Evolutionary conservation across 2,888 invertebrate species (phyloP).

Genomic region (Pseudococcus longispinus): DNA sequence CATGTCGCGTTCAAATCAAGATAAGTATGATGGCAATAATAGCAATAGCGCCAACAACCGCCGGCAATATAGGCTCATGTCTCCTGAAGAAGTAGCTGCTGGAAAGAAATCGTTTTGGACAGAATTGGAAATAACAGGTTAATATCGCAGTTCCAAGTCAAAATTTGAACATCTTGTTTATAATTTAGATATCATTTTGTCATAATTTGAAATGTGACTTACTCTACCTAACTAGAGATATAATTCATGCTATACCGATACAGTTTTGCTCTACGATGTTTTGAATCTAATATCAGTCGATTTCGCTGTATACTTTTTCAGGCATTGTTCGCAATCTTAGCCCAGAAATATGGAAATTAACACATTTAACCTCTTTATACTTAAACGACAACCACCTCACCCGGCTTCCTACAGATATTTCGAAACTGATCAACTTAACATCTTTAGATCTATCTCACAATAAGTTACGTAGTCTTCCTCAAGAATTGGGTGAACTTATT

Average conservation of each 20-base stretch:
- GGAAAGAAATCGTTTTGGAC: constrained; percentile 94
- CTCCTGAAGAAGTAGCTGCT: constrained; percentile 88
- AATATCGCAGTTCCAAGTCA: constrained; percentile 17
- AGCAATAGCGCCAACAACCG: constrained; percentile 71
- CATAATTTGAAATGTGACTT: neutral
- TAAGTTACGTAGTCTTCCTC: constrained; percentile 91
- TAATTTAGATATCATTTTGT: neutral
- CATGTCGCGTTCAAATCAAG: constrained; percentile 74
- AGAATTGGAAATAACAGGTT: constrained; percentile 85
- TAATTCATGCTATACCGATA: too few relatives aligned
- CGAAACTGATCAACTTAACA: constrained; percentile 80
- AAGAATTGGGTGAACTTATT: constrained; percentile 95
- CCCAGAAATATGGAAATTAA: constrained; percentile 87
- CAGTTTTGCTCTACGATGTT: too few relatives aligned
- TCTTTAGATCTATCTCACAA: constrained; percentile 93
- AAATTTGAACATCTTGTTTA: neutral
- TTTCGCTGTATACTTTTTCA: constrained; percentile 62
- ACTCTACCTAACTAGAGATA: neutral
- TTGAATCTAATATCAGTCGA: neutral
- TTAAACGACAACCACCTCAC: constrained; percentile 94
- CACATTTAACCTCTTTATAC: constrained; percentile 92
- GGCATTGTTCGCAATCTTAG: constrained; percentile 95
- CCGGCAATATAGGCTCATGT: constrained; percentile 89
- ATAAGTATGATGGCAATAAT: constrained; percentile 76
- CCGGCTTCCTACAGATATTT: constrained; percentile 90